A percentile compares a stretch with the other conserved stretches of the same genome.
Conservation (phyloP, 2,113 vertebrate species). For the Halichoeres trimaculatus region DNA sequence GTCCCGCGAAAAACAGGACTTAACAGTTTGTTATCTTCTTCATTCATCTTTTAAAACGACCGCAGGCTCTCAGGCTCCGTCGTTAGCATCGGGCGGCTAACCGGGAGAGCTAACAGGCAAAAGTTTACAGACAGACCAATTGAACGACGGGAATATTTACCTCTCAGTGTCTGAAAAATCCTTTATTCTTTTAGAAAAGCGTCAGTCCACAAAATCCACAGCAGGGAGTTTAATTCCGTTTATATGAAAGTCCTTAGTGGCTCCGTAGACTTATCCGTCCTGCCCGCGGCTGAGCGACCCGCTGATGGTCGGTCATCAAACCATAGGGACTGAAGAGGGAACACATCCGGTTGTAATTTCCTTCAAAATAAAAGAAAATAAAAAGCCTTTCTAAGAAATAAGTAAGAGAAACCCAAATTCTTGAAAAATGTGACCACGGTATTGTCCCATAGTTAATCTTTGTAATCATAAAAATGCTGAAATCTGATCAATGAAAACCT, state of each 20-base stretch:
- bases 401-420: too few species aligned
- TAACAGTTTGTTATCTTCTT: not conserved
- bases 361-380: conserved; percentile 18
- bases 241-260: not conserved
- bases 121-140: conserved; percentile 15
- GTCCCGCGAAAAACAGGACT: not conserved
- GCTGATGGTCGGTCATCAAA: not conserved
- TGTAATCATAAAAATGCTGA: too few species aligned
- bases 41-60: not conserved
- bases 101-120: conserved; percentile 14
- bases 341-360: not conserved
- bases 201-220: accelerated
- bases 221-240: not conserved
- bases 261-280: not conserved
- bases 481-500: too few species aligned
- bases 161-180: not conserved
- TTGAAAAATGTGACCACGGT: too few species aligned
- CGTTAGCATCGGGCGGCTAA: conserved; percentile 49
- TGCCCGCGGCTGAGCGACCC: not conserved
- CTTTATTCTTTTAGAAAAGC: accelerated
- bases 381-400: too few species aligned
- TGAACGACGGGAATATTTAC: not conserved
- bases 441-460: too few species aligned
- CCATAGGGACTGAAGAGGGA: accelerated
- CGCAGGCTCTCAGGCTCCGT: not conserved